phyloP scores from a whole-genome alignment of 2,888 invertebrate species.

The Drosophila fulvimacula region DNA sequence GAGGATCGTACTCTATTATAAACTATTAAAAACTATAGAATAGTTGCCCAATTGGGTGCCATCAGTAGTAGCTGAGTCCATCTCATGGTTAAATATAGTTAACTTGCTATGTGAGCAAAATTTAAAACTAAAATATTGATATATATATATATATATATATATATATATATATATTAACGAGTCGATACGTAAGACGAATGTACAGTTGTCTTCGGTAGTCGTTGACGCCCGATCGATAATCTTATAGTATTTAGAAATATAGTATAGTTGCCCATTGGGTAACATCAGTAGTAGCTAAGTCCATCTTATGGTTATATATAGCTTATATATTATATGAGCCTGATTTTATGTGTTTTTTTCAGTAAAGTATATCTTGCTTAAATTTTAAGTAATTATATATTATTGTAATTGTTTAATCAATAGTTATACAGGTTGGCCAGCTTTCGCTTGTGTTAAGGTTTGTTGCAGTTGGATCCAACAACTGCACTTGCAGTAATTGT shows the following conservation, averaged over 20 bases:
- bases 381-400: not conserved
- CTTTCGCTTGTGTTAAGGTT: not conserved
- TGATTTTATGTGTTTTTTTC: no score
- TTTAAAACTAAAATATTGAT: not conserved
- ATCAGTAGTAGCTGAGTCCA: slow-evolving; percentile 37
- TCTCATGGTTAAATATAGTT: slow-evolving; percentile 47
- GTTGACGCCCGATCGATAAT: slow-evolving; percentile 4
- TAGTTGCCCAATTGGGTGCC: slow-evolving; percentile 5
- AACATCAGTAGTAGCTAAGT: slow-evolving; percentile 21
- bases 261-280: slow-evolving; percentile 1
- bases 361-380: slow-evolving; percentile 13
- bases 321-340: slow-evolving; percentile 23
- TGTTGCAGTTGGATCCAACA: not conserved
- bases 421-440: slow-evolving; percentile 21
- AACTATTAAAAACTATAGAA: slow-evolving; percentile 11
- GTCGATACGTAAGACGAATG: slow-evolving; percentile 13
- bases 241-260: slow-evolving; percentile 28
- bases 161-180: no score
- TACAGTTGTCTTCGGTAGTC: slow-evolving; percentile 14
- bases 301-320: slow-evolving; percentile 57
- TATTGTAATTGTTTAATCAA: not conserved
- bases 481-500: slow-evolving; percentile 5
- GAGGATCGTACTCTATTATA: slow-evolving; percentile 31
- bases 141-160: no score
- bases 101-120: slow-evolving; percentile 20